Evolutionary conservation across 2,797 vertebrate genomes (phyloP), one percentile per base, ranked within the genome.

Genomic region (Vultur gryphus): DNA sequence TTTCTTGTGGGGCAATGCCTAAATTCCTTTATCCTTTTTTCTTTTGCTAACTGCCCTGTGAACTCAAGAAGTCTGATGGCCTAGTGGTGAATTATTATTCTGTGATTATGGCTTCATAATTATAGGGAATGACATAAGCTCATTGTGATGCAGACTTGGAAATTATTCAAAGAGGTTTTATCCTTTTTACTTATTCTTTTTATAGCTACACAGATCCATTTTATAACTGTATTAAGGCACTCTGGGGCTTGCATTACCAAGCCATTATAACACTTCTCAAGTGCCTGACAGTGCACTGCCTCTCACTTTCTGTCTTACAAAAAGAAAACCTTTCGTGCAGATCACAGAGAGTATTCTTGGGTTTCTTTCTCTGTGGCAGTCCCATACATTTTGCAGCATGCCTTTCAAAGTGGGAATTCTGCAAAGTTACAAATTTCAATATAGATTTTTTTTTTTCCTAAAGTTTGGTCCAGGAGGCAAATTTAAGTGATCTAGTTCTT

Each of bases 171-270:
- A 87, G 39, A 43, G 4, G 24, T 77, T 95, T 95, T 81, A 64
- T 69, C 35, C 26, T 86, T 94, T 92, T 84, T 51, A 84, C 29
- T 93, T 89, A 64, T 84, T 91, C 62, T 96, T 96, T 96, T 96
- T 82, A 92, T 81, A 97, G 79, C 35, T 84, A 39, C 33, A 49
- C 2, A 17, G 28, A 67, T 91, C 43, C 18, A 57, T 84, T 86
- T 93, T 95, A 51, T 61, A 83, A 62, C 25, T 89, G 26, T 26
- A 75, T 80, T 57, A 72, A 91, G 37, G 14, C 28, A 52, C 28
- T 51, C 20, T 43, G 25, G 11, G 17, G 8, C 16, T 83, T 84
- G 28, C 44, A 49, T 70, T 96, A 75, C 49, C 35, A 37, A 78
- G 31, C 12, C 14, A 11, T 72, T 64, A 6, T 33, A 89, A 29